A percentile compares a stretch with the other conserved stretches of the same genome.
Evolutionary conservation across 2,113 vertebrate species (phyloP).

Genomic region (Neoarius graeffei): DNA sequence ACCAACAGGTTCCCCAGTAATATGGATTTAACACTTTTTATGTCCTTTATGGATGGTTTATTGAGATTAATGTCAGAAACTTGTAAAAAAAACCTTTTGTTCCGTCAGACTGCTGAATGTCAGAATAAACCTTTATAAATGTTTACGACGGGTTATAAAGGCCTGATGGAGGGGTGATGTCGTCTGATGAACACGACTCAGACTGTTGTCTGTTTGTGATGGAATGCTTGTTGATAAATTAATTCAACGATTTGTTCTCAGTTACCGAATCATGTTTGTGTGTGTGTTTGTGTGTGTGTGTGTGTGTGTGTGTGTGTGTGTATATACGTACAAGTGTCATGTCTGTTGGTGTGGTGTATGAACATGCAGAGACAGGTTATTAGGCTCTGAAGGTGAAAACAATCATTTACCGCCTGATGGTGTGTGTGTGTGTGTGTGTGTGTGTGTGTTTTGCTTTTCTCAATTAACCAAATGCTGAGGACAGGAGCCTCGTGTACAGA

Average conservation of each 20-base stretch:
- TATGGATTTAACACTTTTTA: neutral
- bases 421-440: slow-evolving; percentile 1
- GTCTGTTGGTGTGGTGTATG: neutral
- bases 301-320: neutral
- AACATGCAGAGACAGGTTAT: neutral
- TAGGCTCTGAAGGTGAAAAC: neutral
- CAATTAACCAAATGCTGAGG: slow-evolving; percentile 10
- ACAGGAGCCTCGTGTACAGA: slow-evolving; percentile 9
- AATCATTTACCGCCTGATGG: neutral
- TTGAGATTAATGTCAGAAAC: neutral
- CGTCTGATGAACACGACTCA: neutral
- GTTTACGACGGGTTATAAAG: neutral
- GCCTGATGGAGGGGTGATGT: neutral
- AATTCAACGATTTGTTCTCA: neutral
- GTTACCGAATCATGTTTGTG: neutral
- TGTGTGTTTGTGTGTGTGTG: neutral
- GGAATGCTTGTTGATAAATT: neutral
- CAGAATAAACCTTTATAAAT: neutral
- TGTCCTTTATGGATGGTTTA: neutral
- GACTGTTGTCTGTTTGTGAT: neutral
- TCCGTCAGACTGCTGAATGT: neutral
- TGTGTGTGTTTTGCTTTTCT: slow-evolving; percentile 16
- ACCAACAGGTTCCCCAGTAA: neutral
- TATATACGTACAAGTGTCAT: no score
- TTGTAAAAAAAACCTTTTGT: no score